These are phyloP conservation scores for Pemphredon lugubris DNA, from an alignment of 2,888 invertebrate species.

Conservation along the genomic window DNA sequence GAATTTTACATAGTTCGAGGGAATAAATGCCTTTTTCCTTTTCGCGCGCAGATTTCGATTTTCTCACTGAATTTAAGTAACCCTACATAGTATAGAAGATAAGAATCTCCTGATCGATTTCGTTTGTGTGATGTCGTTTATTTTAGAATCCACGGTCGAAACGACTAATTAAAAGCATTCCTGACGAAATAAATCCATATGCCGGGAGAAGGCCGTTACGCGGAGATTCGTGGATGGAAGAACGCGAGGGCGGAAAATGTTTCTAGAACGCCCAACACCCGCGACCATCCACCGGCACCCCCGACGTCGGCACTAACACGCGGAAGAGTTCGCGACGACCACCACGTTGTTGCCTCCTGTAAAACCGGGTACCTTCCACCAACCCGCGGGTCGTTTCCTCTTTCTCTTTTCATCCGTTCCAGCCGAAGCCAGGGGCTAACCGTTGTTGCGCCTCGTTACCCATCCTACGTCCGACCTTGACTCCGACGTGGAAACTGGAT, in stretches of 20 bases:
- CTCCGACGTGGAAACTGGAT: slow-evolving; percentile 64
- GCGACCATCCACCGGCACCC: slow-evolving; percentile 15
- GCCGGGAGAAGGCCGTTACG: slow-evolving; percentile 75
- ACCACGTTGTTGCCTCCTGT: slow-evolving; percentile 35
- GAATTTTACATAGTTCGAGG: too few relatives aligned
- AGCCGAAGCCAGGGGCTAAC: slow-evolving; percentile 55
- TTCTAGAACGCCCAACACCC: slow-evolving; percentile 45
- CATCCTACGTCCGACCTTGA: slow-evolving; percentile 66
- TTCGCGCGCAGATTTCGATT: too few relatives aligned
- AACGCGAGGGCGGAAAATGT: slow-evolving; percentile 63
- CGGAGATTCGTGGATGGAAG: slow-evolving; percentile 66
- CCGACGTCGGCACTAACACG: not conserved
- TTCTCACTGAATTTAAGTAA: too few relatives aligned
- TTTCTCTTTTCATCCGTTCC: slow-evolving; percentile 50
- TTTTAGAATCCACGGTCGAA: too few relatives aligned
- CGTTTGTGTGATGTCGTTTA: too few relatives aligned
- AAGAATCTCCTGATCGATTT: too few relatives aligned
- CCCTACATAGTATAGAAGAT: too few relatives aligned
- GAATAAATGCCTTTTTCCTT: too few relatives aligned
- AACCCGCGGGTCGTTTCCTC: slow-evolving; percentile 52
- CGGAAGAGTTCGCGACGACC: slow-evolving; percentile 11
- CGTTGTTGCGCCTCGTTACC: slow-evolving; percentile 69
- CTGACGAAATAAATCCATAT: slow-evolving; percentile 80
- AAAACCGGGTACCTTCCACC: slow-evolving; percentile 43
- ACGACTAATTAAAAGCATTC: too few relatives aligned